Conservation (phyloP, 2,888 invertebrate genomes). For the Harpalus rubripes region DNA sequence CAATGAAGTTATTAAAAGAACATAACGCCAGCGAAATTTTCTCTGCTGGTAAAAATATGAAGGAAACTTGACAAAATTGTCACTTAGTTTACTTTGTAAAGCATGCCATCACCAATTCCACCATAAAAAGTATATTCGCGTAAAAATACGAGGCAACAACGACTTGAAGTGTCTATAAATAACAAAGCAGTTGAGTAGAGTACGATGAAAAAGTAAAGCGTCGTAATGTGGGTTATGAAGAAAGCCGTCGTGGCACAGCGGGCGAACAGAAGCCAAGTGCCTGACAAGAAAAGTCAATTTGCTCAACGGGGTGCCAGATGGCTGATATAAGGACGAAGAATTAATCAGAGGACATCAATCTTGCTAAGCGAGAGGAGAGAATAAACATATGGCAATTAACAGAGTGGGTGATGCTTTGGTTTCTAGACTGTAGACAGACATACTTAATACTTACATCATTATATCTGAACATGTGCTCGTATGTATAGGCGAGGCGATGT, state of each 20-base stretch:
- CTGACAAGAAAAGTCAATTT: conserved; percentile 61
- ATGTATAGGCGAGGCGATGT: no score
- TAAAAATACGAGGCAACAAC: not conserved
- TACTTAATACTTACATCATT: no score
- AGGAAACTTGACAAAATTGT: not conserved
- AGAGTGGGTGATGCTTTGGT: not conserved
- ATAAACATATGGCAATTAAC: not conserved
- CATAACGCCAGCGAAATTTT: no score
- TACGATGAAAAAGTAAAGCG: conserved; percentile 40
- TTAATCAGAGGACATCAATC: conserved; percentile 1
- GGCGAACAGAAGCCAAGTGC: conserved; percentile 13
- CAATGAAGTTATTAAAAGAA: no score
- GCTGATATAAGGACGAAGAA: conserved; percentile 28
- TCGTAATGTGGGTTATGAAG: conserved; percentile 55
- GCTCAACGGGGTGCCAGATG: conserved; percentile 52
- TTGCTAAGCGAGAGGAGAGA: not conserved
- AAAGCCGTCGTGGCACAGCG: conserved; percentile 31
- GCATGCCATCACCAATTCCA: not conserved
- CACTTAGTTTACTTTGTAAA: not conserved
- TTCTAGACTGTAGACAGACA: no score
- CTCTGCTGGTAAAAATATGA: not conserved
- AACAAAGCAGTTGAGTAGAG: conserved; percentile 37
- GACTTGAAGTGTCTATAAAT: conserved; percentile 46
- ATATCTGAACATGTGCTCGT: no score
- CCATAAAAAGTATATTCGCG: not conserved